These are phyloP conservation scores for Eristalis arbustorum DNA, from an alignment of 2,888 invertebrate species.

Conservation along the genomic window DNA sequence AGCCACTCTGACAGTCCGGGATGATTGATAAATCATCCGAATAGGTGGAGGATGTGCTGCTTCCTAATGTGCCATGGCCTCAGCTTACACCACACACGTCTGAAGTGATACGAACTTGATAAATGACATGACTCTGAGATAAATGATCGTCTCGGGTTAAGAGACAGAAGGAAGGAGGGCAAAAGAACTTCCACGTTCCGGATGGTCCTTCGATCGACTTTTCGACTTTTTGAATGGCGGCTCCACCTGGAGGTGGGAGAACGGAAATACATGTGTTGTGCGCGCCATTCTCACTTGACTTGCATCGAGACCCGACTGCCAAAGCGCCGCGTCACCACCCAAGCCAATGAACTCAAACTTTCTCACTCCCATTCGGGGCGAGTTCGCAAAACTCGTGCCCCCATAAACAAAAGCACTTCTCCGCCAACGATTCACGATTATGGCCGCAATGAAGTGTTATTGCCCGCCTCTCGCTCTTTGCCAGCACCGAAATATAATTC, in stretches of 20 bases:
- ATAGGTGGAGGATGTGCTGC: neutral
- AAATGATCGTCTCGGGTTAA: neutral
- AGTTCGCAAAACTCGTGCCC: constrained; percentile 6
- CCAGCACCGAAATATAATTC: neutral
- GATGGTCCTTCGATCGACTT: no score
- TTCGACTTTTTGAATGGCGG: no score
- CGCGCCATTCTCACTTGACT: neutral
- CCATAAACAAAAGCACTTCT: constrained; percentile 15
- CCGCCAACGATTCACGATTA: constrained; percentile 14
- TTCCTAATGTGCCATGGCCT: neutral
- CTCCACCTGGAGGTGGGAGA: no score
- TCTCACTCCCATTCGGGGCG: neutral
- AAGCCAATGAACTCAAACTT: neutral
- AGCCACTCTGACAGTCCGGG: neutral
- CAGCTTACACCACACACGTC: neutral
- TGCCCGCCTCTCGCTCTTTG: neutral
- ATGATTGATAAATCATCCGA: neutral
- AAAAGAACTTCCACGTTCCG: neutral
- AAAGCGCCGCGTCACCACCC: neutral
- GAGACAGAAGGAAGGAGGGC: neutral
- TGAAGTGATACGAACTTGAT: neutral
- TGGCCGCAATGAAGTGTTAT: constrained; percentile 20
- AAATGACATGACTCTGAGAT: neutral
- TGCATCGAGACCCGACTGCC: neutral
- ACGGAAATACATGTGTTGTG: neutral